phyloP scores from a whole-genome alignment of 2,113 vertebrate genomes.

The Uria aalge region DNA sequence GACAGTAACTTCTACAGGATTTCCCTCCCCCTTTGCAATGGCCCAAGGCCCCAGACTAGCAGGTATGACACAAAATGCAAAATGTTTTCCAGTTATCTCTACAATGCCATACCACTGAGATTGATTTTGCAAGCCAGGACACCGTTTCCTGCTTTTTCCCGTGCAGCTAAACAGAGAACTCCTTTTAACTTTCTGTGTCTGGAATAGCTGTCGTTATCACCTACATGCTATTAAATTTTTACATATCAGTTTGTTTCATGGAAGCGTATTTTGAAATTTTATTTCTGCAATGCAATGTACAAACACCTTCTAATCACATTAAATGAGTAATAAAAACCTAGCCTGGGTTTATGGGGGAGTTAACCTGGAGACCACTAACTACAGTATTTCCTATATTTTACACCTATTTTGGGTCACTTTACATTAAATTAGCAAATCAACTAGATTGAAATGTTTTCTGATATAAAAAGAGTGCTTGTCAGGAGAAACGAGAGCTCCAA shows the following conservation, averaged over 20 bases:
- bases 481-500: background rate
- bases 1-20: background rate
- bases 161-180: background rate
- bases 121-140: background rate
- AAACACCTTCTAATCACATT: background rate
- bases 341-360: background rate
- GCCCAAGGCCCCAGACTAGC: background rate
- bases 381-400: background rate
- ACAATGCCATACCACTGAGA: background rate
- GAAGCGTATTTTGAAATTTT: background rate
- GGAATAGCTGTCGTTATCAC: background rate
- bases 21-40: background rate
- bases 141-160: background rate
- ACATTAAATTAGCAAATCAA: background rate
- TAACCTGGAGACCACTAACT: background rate
- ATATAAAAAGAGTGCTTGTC: slow-evolving; percentile 32
- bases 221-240: background rate
- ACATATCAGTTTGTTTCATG: background rate
- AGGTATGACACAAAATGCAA: background rate
- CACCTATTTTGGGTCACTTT: background rate
- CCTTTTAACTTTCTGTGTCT: background rate
- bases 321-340: background rate
- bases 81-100: background rate
- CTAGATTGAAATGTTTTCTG: slow-evolving; percentile 10
- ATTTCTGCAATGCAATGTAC: background rate